These are phyloP conservation scores for Drosophila setifemur DNA, from an alignment of 1,140 invertebrate genomes.

Conservation along the genomic window DNA sequence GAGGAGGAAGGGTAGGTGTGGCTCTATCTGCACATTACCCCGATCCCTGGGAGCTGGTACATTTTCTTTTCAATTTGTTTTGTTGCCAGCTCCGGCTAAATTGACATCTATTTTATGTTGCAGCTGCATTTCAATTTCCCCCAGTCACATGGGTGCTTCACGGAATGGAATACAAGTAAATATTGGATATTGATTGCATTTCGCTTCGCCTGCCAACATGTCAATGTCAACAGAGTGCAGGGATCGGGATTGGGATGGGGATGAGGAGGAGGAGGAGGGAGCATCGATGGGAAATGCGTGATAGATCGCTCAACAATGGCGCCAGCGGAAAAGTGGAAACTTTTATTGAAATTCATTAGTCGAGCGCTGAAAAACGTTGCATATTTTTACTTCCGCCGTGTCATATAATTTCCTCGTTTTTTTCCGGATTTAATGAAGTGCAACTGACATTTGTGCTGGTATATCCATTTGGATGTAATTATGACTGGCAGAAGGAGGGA, in stretches of 20 bases:
- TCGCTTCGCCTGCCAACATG: constrained; percentile 63
- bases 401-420: constrained; percentile 9
- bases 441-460: constrained; percentile 46
- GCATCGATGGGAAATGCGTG: constrained; percentile 22
- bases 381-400: constrained; percentile 43
- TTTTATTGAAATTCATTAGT: constrained; percentile 63
- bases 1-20: neutral
- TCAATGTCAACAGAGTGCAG: constrained; percentile 49
- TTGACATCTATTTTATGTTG: constrained; percentile 62
- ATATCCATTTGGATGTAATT: constrained; percentile 30
- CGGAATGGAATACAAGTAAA: constrained; percentile 37
- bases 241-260: neutral
- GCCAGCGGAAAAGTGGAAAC: constrained; percentile 29
- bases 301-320: constrained; percentile 45
- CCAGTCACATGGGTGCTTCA: neutral
- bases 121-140: constrained; percentile 48
- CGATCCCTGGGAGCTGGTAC: neutral
- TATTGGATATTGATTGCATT: constrained; percentile 74
- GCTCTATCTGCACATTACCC: constrained; percentile 6
- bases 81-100: constrained; percentile 55
- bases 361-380: constrained; percentile 31
- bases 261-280: neutral
- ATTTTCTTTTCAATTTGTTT: constrained; percentile 51
- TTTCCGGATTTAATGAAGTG: constrained; percentile 48
- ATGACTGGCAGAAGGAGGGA: constrained; percentile 42